Conservation (phyloP, 2,797 vertebrate species). For the Eulemur coronatus region DNA sequence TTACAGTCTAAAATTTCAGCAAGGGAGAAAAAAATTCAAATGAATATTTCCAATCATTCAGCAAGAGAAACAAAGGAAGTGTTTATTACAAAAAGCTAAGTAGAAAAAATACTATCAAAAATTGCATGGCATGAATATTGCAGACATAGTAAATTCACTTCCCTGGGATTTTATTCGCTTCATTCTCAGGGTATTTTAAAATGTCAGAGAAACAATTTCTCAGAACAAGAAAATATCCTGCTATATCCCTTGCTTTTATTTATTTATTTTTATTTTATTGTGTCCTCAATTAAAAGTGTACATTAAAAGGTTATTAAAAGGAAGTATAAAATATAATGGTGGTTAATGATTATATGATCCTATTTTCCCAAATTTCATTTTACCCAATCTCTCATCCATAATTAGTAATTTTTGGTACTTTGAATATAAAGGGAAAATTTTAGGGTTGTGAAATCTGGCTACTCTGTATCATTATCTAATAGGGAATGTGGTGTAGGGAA, state of each 20-base stretch:
- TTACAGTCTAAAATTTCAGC: neutral
- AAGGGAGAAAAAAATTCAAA: neutral
- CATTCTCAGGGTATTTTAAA: neutral
- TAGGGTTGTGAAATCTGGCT: neutral
- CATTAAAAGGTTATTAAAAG: neutral
- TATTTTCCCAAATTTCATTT: neutral
- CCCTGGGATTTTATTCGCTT: neutral
- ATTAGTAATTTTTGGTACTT: neutral
- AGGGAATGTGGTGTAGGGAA: neutral
- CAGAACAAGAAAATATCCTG: neutral
- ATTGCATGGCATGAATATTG: neutral
- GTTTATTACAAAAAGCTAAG: neutral
- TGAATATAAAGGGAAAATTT: neutral
- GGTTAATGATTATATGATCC: neutral
- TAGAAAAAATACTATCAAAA: neutral
- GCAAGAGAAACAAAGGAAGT: neutral
- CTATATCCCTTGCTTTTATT: neutral
- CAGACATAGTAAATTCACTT: neutral
- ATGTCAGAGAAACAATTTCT: neutral
- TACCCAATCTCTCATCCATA: neutral
- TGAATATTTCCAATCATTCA: neutral
- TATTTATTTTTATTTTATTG: neutral
- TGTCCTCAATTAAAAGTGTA: neutral
- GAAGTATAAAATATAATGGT: neutral
- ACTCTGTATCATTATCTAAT: neutral